A percentile compares a stretch with the other conserved stretches of the same genome.
These are phyloP conservation scores for Suricata suricatta DNA, from an alignment of 2,113 vertebrate genomes.

Conservation along the genomic window DNA sequence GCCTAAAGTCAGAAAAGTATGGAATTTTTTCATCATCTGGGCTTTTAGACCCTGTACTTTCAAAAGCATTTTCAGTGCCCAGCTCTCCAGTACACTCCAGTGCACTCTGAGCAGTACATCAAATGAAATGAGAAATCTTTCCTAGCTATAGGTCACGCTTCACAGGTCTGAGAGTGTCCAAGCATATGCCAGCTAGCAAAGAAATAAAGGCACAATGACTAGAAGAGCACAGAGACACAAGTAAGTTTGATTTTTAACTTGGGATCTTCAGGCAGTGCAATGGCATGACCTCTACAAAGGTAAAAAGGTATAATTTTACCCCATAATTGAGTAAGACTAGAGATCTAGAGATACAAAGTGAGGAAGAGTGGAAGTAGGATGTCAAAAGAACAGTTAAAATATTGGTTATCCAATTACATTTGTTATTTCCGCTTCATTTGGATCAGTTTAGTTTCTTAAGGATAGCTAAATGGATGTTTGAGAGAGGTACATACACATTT, in stretches of 20 bases:
- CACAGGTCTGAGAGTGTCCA: not conserved
- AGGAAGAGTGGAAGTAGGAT: not conserved
- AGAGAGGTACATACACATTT: not conserved
- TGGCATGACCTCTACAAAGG: not conserved
- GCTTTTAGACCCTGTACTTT: not conserved
- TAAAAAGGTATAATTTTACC: not conserved
- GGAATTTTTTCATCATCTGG: slow-evolving; percentile 15
- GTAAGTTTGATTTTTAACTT: not conserved
- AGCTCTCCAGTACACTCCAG: not conserved
- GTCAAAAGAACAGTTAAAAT: not conserved
- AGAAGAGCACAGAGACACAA: not conserved
- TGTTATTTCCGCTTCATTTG: not conserved
- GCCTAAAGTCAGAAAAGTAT: not conserved
- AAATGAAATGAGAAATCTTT: slow-evolving; percentile 16
- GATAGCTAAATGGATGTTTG: not conserved
- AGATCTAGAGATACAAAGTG: not conserved
- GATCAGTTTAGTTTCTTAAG: not conserved
- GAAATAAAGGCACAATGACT: not conserved
- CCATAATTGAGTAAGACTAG: not conserved
- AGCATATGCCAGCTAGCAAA: not conserved
- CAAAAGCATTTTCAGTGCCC: slow-evolving; percentile 41
- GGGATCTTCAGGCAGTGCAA: not conserved
- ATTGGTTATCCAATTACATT: not conserved
- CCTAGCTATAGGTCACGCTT: slow-evolving; percentile 20
- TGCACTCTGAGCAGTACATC: not conserved